A percentile compares a stretch with the other conserved stretches of the same genome.
Evolutionary conservation across 2,888 invertebrate genomes (phyloP).

Genomic region (Drosophila helvetica): DNA sequence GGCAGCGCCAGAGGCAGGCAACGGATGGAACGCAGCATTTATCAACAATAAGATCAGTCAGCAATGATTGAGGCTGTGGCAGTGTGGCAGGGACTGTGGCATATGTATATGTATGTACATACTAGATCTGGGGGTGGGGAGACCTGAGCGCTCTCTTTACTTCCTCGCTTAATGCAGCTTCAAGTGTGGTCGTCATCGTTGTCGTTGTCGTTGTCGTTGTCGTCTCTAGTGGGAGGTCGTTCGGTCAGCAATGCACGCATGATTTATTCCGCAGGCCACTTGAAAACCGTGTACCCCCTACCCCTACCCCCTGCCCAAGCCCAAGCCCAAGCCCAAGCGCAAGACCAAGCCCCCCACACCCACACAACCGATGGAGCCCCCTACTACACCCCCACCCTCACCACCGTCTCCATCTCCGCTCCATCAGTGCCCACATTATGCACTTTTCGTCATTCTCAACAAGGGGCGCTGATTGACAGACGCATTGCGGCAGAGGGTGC

Average conservation of each 20-base stretch:
- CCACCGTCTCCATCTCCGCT: not conserved
- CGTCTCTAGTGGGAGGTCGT: slow-evolving; percentile 64
- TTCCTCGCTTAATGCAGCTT: slow-evolving; percentile 49
- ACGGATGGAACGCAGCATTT: slow-evolving; percentile 44
- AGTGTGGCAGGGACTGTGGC: not conserved
- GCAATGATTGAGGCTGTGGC: slow-evolving; percentile 55
- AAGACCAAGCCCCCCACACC: not conserved
- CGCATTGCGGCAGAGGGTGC: slow-evolving; percentile 32
- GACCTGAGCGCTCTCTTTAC: slow-evolving; percentile 32
- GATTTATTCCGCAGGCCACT: slow-evolving; percentile 58
- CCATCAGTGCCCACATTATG: slow-evolving; percentile 45
- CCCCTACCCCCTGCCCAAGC: slow-evolving; percentile 5
- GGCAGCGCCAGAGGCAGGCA: slow-evolving; percentile 40
- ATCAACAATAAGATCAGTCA: slow-evolving; percentile 50
- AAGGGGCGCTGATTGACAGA: slow-evolving; percentile 71
- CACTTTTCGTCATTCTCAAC: slow-evolving; percentile 68
- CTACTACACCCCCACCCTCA: not conserved
- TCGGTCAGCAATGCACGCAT: slow-evolving; percentile 52
- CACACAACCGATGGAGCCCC: not conserved
- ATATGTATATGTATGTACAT: too few relatives aligned
- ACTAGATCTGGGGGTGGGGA: not conserved
- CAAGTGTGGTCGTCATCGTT: slow-evolving; percentile 62
- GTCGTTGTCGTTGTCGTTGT: slow-evolving; percentile 22
- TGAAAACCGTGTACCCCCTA: slow-evolving; percentile 30
- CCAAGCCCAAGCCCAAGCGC: not conserved